Evolutionary conservation across 1,140 invertebrate species (phyloP).

Genomic region (Gryon sp.): DNA sequence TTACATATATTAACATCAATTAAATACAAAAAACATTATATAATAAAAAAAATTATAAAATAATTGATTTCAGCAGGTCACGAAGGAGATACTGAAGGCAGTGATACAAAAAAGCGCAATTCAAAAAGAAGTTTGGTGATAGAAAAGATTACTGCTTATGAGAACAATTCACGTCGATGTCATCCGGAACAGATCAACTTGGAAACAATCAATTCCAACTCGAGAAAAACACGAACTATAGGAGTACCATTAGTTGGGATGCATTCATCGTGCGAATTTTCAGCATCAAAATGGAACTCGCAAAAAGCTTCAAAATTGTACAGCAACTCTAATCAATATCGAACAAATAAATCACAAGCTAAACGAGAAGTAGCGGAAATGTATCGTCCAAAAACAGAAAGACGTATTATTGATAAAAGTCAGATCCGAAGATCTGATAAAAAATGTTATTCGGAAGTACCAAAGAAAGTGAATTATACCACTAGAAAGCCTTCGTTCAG

Average conservation of each 20-base stretch:
- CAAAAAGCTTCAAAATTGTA: background rate
- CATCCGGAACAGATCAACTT: constrained; percentile 1
- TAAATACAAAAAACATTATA: too few species aligned
- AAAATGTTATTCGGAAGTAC: constrained; percentile 23
- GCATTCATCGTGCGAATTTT: constrained; percentile 62
- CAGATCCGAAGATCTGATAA: constrained; percentile 1
- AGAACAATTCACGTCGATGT: constrained; percentile 64
- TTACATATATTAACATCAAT: background rate
- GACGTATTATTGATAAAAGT: background rate
- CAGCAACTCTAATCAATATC: constrained; percentile 3
- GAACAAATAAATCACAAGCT: constrained; percentile 39
- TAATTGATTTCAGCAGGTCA: constrained; percentile 6
- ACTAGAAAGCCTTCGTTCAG: constrained; percentile 59
- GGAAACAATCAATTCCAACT: constrained; percentile 15
- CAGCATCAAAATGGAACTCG: constrained; percentile 29
- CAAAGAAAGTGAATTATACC: constrained; percentile 11
- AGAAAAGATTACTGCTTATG: constrained; percentile 73
- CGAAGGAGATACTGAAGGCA: constrained; percentile 11
- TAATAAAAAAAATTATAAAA: constrained; percentile 4
- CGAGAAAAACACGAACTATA: constrained; percentile 56
- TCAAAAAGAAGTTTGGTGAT: constrained; percentile 63
- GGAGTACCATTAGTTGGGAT: constrained; percentile 77
- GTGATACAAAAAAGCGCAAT: background rate
- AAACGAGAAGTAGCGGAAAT: constrained; percentile 52
- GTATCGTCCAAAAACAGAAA: constrained; percentile 15